phyloP scores from a whole-genome alignment of 2,113 vertebrate genomes.

The Cyanoliseus patagonus region DNA sequence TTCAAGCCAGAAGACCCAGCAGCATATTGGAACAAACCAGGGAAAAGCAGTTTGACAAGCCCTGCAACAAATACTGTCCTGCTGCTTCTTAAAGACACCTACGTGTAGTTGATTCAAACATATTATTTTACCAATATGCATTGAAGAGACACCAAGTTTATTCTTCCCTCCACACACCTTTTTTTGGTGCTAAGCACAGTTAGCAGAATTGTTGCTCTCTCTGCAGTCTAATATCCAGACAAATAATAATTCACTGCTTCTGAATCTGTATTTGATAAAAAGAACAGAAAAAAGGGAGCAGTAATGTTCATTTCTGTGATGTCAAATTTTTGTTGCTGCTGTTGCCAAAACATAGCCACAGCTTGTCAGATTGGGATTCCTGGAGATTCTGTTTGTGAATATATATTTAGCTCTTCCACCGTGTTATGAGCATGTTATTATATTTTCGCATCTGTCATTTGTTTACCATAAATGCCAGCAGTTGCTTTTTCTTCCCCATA shows the following conservation, averaged over 20 bases:
- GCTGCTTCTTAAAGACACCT: background rate
- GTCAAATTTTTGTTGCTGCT: background rate
- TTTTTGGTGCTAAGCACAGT: background rate
- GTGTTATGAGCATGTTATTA: background rate
- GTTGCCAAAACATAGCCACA: background rate
- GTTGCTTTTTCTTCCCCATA: background rate
- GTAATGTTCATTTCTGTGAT: background rate
- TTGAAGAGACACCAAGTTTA: background rate
- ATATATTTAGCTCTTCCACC: background rate
- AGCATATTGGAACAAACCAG: background rate
- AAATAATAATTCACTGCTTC: background rate
- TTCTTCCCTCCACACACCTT: rapidly evolving
- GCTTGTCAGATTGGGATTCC: background rate
- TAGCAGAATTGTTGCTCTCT: background rate
- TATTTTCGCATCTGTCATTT: background rate
- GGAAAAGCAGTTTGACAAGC: background rate
- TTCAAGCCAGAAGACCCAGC: background rate
- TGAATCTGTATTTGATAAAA: background rate
- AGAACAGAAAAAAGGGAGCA: background rate
- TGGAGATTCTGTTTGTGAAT: background rate
- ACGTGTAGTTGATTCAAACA: background rate
- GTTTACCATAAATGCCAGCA: background rate
- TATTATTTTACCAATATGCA: background rate
- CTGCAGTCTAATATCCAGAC: background rate
- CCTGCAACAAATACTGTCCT: background rate